Conservation (phyloP, 37 sponge, comb jelly and placozoan species). For the Axinella damicornis region DNA sequence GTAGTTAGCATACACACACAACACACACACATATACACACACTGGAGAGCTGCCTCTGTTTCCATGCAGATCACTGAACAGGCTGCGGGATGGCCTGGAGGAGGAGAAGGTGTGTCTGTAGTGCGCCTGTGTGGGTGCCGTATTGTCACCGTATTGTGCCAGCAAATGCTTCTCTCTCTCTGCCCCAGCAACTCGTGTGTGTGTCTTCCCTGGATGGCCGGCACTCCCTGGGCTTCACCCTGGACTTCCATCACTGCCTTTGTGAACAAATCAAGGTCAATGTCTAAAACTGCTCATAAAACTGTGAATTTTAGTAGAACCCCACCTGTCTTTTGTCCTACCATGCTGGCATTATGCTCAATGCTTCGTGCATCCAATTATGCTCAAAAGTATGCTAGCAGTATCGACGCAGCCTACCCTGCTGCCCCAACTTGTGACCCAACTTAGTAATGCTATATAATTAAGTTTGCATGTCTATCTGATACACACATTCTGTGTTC, state of each 20-base stretch:
- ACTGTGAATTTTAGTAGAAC: too few species aligned
- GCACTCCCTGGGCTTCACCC: constrained; percentile 55
- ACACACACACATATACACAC: too few species aligned
- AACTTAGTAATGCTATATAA: too few species aligned
- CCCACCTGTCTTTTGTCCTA: background rate
- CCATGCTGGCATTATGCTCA: too few species aligned
- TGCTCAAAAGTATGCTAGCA: too few species aligned
- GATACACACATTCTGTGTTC: background rate
- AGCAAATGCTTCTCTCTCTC: background rate
- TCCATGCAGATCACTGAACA: background rate
- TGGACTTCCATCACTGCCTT: constrained; percentile 55
- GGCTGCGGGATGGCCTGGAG: constrained; percentile 27
- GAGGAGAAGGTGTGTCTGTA: constrained; percentile 23
- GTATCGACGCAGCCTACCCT: too few species aligned
- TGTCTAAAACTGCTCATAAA: too few species aligned
- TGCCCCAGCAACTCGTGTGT: constrained; percentile 2
- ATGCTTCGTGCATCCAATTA: too few species aligned
- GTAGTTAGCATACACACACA: too few species aligned
- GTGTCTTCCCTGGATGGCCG: constrained; percentile 33
- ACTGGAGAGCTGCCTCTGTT: background rate
- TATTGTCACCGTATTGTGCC: too few species aligned
- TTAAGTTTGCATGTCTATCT: too few species aligned
- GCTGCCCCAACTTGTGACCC: background rate
- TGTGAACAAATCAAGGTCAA: constrained; percentile 50
- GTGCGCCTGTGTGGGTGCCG: too few species aligned